Evolutionary conservation across 2,113 vertebrate species (phyloP).

Genomic region (Cinclus mexicanus): DNA sequence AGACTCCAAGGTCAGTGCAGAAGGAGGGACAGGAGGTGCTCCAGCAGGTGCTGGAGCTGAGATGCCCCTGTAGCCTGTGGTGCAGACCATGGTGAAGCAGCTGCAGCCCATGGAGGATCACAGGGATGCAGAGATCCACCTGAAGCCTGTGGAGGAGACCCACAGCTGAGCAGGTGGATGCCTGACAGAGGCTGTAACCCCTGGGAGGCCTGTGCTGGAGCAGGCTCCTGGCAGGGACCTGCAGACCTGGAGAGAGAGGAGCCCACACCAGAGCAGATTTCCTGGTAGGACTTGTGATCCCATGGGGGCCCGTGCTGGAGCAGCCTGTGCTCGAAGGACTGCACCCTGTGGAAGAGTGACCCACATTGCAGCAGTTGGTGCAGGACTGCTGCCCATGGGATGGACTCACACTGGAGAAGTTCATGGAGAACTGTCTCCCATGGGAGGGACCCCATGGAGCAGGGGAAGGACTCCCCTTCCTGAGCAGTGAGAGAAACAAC

Average conservation of each 20-base stretch:
- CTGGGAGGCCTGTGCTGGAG: neutral
- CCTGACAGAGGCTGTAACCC: neutral
- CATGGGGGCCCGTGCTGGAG: neutral
- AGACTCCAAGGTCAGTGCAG: neutral
- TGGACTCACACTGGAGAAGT: neutral
- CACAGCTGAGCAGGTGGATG: neutral
- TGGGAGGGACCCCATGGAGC: neutral
- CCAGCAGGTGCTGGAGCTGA: neutral
- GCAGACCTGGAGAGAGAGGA: neutral
- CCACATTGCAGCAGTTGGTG: neutral
- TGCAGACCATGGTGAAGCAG: neutral
- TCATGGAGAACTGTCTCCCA: neutral
- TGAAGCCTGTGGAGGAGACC: neutral
- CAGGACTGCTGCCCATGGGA: neutral
- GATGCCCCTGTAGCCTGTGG: neutral
- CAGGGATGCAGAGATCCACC: neutral
- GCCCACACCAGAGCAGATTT: neutral
- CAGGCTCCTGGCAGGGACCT: neutral
- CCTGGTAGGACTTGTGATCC: neutral
- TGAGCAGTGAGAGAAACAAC: neutral
- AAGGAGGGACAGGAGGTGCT: neutral
- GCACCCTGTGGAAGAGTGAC: neutral
- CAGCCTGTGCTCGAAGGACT: neutral
- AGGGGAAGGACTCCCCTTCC: neutral
- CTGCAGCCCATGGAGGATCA: neutral